These are phyloP conservation scores for Mythimna impura DNA, from an alignment of 2,888 invertebrate species.

Conservation along the genomic window DNA sequence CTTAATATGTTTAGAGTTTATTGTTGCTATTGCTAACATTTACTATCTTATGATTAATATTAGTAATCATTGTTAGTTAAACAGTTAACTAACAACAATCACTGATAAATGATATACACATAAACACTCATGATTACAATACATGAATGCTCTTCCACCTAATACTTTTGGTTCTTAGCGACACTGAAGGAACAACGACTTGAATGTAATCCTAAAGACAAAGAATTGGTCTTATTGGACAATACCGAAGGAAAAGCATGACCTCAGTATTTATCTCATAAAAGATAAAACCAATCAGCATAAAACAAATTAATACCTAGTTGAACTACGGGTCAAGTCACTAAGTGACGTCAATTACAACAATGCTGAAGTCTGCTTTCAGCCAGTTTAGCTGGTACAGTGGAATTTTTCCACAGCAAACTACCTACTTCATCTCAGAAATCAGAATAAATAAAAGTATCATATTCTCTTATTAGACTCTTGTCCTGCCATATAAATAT, in stretches of 20 bases:
- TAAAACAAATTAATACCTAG: background rate
- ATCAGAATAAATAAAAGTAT: constrained; percentile 20
- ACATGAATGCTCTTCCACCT: too few relatives aligned
- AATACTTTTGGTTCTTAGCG: too few relatives aligned
- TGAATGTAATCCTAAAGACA: too few relatives aligned
- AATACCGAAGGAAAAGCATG: background rate
- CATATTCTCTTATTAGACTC: background rate
- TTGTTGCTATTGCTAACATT: too few relatives aligned
- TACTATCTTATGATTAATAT: too few relatives aligned
- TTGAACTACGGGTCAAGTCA: constrained; percentile 10
- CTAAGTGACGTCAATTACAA: background rate
- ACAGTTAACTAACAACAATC: too few relatives aligned
- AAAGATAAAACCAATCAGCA: constrained; percentile 20
- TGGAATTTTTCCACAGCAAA: constrained; percentile 8
- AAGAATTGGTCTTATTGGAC: too few relatives aligned
- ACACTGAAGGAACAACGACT: too few relatives aligned
- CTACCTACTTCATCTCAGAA: background rate
- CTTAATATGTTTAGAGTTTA: too few relatives aligned
- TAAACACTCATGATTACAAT: too few relatives aligned
- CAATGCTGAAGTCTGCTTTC: background rate
- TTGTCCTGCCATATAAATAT: constrained; percentile 24
- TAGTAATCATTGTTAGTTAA: too few relatives aligned
- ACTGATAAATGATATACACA: too few relatives aligned
- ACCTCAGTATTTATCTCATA: background rate
- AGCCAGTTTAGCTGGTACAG: background rate